A percentile compares a stretch with the other conserved stretches of the same genome.
Conservation (phyloP, 2,797 vertebrate species). For the Poeciliopsis gracilis region DNA sequence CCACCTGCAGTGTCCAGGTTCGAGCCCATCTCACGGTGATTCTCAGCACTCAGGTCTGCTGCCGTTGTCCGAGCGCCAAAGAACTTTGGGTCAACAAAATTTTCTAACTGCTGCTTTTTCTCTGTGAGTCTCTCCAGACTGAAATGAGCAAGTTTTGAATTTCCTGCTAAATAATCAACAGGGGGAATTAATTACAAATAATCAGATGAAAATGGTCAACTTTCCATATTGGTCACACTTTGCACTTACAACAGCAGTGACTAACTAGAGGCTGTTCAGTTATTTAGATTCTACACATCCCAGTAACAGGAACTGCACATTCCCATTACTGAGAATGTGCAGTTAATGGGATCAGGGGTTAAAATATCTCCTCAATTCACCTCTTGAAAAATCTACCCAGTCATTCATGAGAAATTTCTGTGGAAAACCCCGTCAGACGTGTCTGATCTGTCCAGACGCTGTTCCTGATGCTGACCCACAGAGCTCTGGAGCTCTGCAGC, state of each 20-base stretch:
- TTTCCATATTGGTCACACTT: conserved; percentile 26
- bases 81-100: no score
- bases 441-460: conserved; percentile 23
- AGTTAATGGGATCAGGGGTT: not conserved
- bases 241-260: not conserved
- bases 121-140: no score
- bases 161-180: not conserved
- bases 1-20: no score
- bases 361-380: not conserved
- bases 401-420: conserved; percentile 40
- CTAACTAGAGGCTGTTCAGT: conserved; percentile 13
- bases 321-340: not conserved
- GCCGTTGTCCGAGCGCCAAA: no score
- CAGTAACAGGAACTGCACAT: no score
- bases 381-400: conserved; percentile 30
- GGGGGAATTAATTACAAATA: not conserved
- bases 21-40: no score
- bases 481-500: conserved; percentile 6
- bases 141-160: not conserved
- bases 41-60: no score
- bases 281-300: conserved; percentile 23
- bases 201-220: not conserved
- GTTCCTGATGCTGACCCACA: conserved; percentile 38
- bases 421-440: conserved; percentile 10
- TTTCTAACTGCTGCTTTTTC: no score